These are phyloP conservation scores for Brienomyrus brachyistius DNA, from an alignment of 2,113 vertebrate genomes.

Conservation along the genomic window DNA sequence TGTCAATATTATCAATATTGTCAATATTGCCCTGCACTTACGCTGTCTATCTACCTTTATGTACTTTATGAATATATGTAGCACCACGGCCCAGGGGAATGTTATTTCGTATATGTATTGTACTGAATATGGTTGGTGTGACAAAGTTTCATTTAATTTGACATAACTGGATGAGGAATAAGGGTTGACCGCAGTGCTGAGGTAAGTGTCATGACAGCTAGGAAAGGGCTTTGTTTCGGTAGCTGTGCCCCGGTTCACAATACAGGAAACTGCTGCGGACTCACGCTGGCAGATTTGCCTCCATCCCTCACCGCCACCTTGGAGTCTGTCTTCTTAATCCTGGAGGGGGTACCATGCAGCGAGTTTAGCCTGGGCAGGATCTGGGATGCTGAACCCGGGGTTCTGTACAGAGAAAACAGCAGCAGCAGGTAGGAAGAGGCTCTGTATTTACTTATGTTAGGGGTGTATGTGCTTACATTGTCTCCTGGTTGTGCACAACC, in stretches of 20 bases:
- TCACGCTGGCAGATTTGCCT: slow-evolving; percentile 48
- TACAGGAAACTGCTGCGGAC: not conserved
- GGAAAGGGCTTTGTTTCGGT: not conserved
- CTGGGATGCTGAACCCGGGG: slow-evolving; percentile 49
- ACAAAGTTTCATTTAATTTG: not conserved
- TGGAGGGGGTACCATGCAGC: slow-evolving; percentile 46
- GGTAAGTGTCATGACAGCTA: not conserved
- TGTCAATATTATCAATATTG: not conserved
- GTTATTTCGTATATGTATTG: not conserved
- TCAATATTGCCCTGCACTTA: not conserved
- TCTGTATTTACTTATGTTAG: not conserved
- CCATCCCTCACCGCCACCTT: slow-evolving; percentile 47
- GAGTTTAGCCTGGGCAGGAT: slow-evolving; percentile 66
- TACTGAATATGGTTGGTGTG: not conserved
- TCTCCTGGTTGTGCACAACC: not conserved
- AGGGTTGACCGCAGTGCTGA: not conserved
- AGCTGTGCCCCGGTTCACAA: not conserved
- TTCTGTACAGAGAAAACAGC: slow-evolving; percentile 51
- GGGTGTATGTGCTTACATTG: not conserved
- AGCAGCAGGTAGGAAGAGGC: not conserved
- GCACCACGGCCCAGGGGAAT: not conserved
- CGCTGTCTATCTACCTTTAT: not conserved
- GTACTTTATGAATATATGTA: not conserved
- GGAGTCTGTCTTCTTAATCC: slow-evolving; percentile 44
- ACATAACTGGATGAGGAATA: not conserved